phyloP scores from a whole-genome alignment of 2,113 vertebrate genomes.

The Cairina moschata region DNA sequence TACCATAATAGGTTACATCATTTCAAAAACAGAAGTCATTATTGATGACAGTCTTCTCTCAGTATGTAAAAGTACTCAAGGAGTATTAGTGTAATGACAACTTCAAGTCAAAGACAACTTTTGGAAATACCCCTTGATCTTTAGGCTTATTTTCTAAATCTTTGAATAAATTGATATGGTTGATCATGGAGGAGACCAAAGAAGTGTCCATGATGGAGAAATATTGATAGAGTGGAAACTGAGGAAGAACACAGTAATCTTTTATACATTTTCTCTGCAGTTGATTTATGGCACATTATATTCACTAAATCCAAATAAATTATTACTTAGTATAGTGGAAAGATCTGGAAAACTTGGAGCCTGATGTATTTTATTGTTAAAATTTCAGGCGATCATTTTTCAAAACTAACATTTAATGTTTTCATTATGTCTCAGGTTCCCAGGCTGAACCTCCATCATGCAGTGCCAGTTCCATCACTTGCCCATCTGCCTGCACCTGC shows the following conservation, averaged over 20 bases:
- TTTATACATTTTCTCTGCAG: not conserved
- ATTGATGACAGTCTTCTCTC: not conserved
- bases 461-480: conserved; percentile 88
- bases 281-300: not conserved
- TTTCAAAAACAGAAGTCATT: not conserved
- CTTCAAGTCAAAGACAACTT: not conserved
- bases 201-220: not conserved
- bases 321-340: not conserved
- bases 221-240: not conserved
- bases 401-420: not conserved
- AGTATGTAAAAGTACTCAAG: not conserved
- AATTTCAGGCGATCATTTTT: not conserved
- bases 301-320: not conserved
- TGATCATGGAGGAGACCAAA: not conserved
- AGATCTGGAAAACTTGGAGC: not conserved
- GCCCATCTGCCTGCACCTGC: conserved; percentile 92
- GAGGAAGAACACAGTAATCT: not conserved
- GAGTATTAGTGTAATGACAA: not conserved
- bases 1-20: not conserved
- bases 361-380: not conserved
- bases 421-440: conserved; percentile 76
- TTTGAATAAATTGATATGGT: not conserved
- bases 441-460: conserved; percentile 85
- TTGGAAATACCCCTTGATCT: not conserved
- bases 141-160: not conserved